Evolutionary conservation across 2,113 vertebrate genomes (phyloP).

Genomic region (Lipophrys pholis): DNA sequence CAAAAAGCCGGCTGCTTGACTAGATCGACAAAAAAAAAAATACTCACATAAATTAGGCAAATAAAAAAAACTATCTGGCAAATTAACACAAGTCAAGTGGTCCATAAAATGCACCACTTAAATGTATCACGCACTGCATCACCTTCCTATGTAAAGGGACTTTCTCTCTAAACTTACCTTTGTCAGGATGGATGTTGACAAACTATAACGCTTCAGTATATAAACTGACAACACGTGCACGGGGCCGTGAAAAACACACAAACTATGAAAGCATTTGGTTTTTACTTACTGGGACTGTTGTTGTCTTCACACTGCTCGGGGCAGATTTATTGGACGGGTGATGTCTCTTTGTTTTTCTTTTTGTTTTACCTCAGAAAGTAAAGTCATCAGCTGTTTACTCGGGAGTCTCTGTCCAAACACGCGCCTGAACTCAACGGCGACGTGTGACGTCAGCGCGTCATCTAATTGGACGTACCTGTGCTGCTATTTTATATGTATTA

Average conservation of each 20-base stretch:
- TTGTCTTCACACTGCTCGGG: not conserved
- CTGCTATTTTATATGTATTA: no score
- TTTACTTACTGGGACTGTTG: not conserved
- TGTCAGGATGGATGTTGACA: not conserved
- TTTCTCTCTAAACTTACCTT: slow-evolving; percentile 35
- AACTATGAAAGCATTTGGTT: not conserved
- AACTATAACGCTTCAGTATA: not conserved
- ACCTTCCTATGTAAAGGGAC: not conserved
- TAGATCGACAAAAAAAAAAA: not conserved
- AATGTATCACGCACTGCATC: not conserved
- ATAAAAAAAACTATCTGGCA: not conserved
- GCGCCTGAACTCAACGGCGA: not conserved
- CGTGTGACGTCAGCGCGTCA: slow-evolving; percentile 17
- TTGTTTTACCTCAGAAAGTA: no score
- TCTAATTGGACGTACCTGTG: not conserved
- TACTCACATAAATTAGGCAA: not conserved
- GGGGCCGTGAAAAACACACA: no score
- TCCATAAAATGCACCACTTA: not conserved
- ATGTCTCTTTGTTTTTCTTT: rapidly evolving
- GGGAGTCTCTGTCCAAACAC: slow-evolving; percentile 1
- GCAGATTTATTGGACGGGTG: not conserved
- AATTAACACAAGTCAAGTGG: no score
- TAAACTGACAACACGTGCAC: not conserved
- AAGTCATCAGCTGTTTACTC: slow-evolving; percentile 35
- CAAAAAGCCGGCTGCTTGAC: not conserved